These are phyloP conservation scores for Brachyptera putata DNA, from an alignment of 2,888 invertebrate genomes.

Conservation along the genomic window DNA sequence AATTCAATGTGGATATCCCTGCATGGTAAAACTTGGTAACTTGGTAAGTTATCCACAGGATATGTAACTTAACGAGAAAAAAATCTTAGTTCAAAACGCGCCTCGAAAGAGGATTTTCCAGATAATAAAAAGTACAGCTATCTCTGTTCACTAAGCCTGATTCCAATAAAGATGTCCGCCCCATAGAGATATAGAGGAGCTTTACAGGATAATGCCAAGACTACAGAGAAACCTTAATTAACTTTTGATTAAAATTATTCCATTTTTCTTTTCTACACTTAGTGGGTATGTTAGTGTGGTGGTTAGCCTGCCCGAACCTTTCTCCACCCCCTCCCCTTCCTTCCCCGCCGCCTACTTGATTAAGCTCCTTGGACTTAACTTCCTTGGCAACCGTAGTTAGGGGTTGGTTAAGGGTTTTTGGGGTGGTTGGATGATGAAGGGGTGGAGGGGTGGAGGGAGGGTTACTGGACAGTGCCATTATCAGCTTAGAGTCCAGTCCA, in stretches of 20 bases:
- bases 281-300: slow-evolving; percentile 5
- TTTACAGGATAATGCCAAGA: too few relatives aligned
- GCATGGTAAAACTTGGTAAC: too few relatives aligned
- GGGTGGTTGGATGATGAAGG: too few relatives aligned
- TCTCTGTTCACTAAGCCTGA: too few relatives aligned
- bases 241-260: slow-evolving; percentile 21
- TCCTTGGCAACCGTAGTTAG: slow-evolving; percentile 20
- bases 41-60: too few relatives aligned
- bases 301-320: neutral
- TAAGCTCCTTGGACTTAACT: slow-evolving; percentile 19
- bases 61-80: too few relatives aligned
- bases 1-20: too few relatives aligned
- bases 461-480: slow-evolving; percentile 6
- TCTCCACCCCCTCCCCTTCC: neutral
- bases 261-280: slow-evolving; percentile 9
- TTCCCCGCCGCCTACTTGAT: slow-evolving; percentile 1
- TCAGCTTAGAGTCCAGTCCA: slow-evolving; percentile 11
- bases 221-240: slow-evolving; percentile 25
- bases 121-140: too few relatives aligned
- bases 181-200: too few relatives aligned
- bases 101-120: too few relatives aligned
- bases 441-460: neutral
- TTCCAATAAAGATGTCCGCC: too few relatives aligned
- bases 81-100: too few relatives aligned
- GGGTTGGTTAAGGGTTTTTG: slow-evolving; percentile 13